Percentiles rank a stretch among this genome's conserved stretches.
Evolutionary conservation across 1,140 invertebrate genomes (phyloP).

Genomic region (Drosophila arawakana): DNA sequence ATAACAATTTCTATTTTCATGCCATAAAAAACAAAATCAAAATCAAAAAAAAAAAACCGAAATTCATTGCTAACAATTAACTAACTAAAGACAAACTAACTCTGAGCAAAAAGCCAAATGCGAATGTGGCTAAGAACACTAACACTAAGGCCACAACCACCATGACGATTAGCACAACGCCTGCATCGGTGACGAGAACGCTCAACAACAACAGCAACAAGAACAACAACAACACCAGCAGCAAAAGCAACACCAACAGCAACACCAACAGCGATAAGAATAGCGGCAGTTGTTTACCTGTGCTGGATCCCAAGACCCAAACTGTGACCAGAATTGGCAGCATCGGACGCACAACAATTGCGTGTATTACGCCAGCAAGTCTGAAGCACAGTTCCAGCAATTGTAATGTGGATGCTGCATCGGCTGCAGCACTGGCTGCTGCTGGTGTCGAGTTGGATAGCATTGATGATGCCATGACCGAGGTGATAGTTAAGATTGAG

Average conservation of each 20-base stretch:
- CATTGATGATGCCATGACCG: constrained; percentile 78
- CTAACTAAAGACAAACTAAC: constrained; percentile 69
- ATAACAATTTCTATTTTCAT: constrained; percentile 59
- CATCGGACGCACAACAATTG: constrained; percentile 79
- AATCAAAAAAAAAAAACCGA: constrained; percentile 2
- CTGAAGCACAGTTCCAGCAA: constrained; percentile 61
- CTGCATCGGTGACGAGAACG: constrained; percentile 28
- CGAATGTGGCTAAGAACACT: constrained; percentile 66
- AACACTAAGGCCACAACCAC: constrained; percentile 53
- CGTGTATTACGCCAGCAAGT: constrained; percentile 72
- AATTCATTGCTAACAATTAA: constrained; percentile 56
- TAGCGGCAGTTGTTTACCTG: constrained; percentile 13
- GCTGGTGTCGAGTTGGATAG: constrained; percentile 78
- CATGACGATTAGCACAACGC: constrained; percentile 25
- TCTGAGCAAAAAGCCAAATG: constrained; percentile 65
- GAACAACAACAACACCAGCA: constrained; percentile 45
- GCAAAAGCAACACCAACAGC: constrained; percentile 24
- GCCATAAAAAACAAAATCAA: constrained; percentile 22
- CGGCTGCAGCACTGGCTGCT: constrained; percentile 73
- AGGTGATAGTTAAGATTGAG: constrained; percentile 82
- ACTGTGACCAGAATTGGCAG: constrained; percentile 78
- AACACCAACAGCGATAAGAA: constrained; percentile 15
- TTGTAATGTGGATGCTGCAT: constrained; percentile 76
- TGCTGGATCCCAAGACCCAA: constrained; percentile 57
- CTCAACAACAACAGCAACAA: constrained; percentile 51